Percentiles rank a stretch among this genome's conserved stretches.
Conservation (phyloP, 2,888 invertebrate species). For the Heliconius ismenius region DNA sequence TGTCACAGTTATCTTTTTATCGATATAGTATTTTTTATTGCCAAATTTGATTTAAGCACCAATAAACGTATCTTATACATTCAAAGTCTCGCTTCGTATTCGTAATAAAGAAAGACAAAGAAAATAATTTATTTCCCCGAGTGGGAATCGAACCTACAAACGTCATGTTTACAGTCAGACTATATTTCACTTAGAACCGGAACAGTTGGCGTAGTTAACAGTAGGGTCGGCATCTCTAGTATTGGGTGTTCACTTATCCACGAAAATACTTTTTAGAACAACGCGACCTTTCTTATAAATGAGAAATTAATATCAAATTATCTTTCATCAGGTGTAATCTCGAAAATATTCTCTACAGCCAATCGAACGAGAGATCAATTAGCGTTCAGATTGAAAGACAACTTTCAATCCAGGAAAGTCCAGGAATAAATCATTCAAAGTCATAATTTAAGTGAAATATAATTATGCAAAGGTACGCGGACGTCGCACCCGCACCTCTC, state of each 20-base stretch:
- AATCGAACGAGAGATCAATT: slow-evolving; percentile 31
- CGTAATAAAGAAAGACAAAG: not conserved
- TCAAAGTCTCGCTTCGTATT: too few relatives aligned
- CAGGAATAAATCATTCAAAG: slow-evolving; percentile 68
- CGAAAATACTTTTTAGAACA: not conserved
- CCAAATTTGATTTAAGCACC: too few relatives aligned
- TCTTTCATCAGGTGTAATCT: not conserved
- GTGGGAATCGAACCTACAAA: not conserved
- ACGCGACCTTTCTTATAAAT: not conserved
- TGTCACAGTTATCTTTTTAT: too few relatives aligned
- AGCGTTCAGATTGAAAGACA: slow-evolving; percentile 44
- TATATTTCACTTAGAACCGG: too few relatives aligned
- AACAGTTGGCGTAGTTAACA: too few relatives aligned
- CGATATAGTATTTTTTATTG: too few relatives aligned
- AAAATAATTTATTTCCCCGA: not conserved
- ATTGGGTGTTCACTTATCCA: not conserved
- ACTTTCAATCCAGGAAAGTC: slow-evolving; percentile 55
- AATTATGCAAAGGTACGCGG: slow-evolving; percentile 61
- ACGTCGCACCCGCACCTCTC: slow-evolving; percentile 47
- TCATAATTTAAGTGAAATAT: slow-evolving; percentile 70
- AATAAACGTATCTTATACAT: too few relatives aligned
- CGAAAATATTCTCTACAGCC: not conserved
- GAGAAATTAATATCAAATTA: not conserved
- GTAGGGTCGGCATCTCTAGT: too few relatives aligned
- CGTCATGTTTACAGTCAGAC: not conserved